Evolutionary conservation across 2,888 invertebrate genomes (phyloP).

Genomic region (Ypsolopha scabrella): DNA sequence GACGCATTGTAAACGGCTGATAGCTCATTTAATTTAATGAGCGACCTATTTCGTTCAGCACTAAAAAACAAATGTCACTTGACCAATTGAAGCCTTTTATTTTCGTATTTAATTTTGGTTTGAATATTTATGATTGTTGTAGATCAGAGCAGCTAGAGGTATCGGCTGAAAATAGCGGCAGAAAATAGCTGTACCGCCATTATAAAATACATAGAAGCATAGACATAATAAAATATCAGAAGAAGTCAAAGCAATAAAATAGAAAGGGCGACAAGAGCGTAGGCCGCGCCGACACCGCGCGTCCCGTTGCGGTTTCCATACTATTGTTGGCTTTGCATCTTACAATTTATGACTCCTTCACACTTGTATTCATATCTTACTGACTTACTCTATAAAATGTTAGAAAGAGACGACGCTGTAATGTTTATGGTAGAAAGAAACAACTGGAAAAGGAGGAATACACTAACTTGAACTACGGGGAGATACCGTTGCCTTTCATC

Average conservation of each 20-base stretch:
- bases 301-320: constrained; percentile 32
- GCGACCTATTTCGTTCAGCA: constrained; percentile 23
- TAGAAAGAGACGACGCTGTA: too few relatives aligned
- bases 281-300: constrained; percentile 28
- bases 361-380: too few relatives aligned
- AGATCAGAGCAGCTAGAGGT: too few relatives aligned
- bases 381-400: too few relatives aligned
- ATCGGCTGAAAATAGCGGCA: background rate
- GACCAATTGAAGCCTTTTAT: background rate
- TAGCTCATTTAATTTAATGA: constrained; percentile 64
- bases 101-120: background rate
- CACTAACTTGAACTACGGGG: too few relatives aligned
- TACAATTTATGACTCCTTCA: constrained; percentile 39
- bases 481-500: too few relatives aligned
- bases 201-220: constrained; percentile 37
- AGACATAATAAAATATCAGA: constrained; percentile 52
- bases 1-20: constrained; percentile 44
- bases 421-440: too few relatives aligned
- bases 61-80: background rate
- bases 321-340: constrained; percentile 45
- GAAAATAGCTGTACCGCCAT: constrained; percentile 11
- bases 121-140: too few relatives aligned
- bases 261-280: constrained; percentile 36
- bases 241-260: constrained; percentile 57
- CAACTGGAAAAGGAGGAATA: too few relatives aligned